Evolutionary conservation across 2,797 vertebrate genomes (phyloP).

Genomic region (Coreius guichenoti): DNA sequence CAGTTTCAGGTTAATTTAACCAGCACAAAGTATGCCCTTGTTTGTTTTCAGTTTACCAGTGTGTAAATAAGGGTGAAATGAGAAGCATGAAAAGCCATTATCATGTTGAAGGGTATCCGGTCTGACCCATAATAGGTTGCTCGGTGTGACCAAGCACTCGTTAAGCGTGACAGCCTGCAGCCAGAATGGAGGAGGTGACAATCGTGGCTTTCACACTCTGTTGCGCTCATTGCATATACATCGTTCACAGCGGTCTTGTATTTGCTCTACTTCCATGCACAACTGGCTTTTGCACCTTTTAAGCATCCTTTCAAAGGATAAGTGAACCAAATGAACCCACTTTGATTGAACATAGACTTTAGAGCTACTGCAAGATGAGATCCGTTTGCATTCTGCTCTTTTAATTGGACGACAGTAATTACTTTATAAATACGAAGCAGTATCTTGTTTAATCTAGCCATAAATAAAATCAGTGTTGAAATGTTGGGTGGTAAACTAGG

Average conservation of each 20-base stretch:
- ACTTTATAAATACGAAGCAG: not conserved
- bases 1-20: not conserved
- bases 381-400: not conserved
- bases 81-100: slow-evolving; percentile 50
- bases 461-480: too few species aligned
- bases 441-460: not conserved
- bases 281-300: not conserved
- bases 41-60: slow-evolving; percentile 29
- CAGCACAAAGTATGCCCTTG: not conserved
- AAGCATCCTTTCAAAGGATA: not conserved
- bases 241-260: not conserved
- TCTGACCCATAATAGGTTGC: slow-evolving; percentile 20
- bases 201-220: slow-evolving; percentile 42
- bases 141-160: slow-evolving; percentile 37
- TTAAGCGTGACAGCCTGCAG: slow-evolving; percentile 20
- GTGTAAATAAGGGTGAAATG: slow-evolving; percentile 22
- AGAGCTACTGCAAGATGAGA: not conserved
- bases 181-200: not conserved
- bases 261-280: slow-evolving; percentile 25
- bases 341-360: not conserved
- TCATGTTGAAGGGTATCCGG: slow-evolving; percentile 33
- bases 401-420: not conserved
- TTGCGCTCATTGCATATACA: slow-evolving; percentile 23
- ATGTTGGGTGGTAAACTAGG: too few species aligned
- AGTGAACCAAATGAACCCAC: not conserved